These are phyloP conservation scores for Tribolium freemani DNA, from an alignment of 2,888 invertebrate species.

Conservation along the genomic window DNA sequence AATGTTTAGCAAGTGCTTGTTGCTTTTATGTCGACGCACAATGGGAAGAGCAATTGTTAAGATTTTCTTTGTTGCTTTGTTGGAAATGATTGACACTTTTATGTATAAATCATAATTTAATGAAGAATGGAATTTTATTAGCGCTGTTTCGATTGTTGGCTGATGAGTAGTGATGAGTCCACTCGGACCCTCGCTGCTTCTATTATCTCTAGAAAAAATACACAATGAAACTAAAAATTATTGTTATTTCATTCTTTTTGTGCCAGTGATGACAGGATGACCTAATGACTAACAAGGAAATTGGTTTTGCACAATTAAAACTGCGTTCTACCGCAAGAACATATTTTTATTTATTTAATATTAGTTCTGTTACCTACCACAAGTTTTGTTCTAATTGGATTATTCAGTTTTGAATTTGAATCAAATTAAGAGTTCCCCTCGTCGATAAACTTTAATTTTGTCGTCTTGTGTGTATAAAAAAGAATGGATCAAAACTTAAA, in stretches of 20 bases:
- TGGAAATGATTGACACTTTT: slow-evolving; percentile 48
- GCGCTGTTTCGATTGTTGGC: slow-evolving; percentile 36
- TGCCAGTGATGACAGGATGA: neutral
- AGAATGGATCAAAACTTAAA: too few species aligned
- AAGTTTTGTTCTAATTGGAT: too few species aligned
- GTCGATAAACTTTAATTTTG: too few species aligned
- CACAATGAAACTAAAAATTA: neutral
- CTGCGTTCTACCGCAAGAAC: too few species aligned
- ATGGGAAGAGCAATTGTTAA: slow-evolving; percentile 39
- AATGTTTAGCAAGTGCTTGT: slow-evolving; percentile 36
- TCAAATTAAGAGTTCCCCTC: too few species aligned
- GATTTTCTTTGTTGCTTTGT: slow-evolving; percentile 46
- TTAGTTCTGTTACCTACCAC: too few species aligned
- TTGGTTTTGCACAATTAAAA: too few species aligned
- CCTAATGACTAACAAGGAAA: too few species aligned
- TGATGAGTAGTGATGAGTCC: slow-evolving; percentile 10
- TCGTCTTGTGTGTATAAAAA: too few species aligned
- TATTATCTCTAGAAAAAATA: neutral
- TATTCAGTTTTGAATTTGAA: too few species aligned
- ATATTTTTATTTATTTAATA: neutral
- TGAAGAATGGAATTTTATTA: slow-evolving; percentile 39
- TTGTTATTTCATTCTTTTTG: neutral
- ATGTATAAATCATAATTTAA: slow-evolving; percentile 41
- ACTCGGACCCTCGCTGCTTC: neutral
- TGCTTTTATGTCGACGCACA: slow-evolving; percentile 34